Base-by-base conservation (phyloP, 2,113 vertebrate species). In the Gallinago jamesoni region DNA sequence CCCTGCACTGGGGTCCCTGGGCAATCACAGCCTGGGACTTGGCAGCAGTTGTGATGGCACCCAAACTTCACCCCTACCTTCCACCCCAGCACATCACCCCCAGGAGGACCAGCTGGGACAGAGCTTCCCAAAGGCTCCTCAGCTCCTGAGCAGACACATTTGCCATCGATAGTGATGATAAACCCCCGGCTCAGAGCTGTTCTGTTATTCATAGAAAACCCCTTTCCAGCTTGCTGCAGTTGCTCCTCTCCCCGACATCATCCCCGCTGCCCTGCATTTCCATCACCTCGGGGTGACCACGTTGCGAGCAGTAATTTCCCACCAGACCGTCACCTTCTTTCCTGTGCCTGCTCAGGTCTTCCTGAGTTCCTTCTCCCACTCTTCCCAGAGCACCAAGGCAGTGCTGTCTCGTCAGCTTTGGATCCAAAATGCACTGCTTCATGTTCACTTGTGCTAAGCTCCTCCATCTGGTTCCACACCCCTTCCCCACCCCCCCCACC, bases 381-480 rank as follows among this genome's bases (percentile, higher is more conserved):
- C 45, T 52, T 56, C 14, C 16, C 45, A 8, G 55, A 25, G 33
- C 67, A 74, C 47, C 8, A 4, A 67, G 33, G 27, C 0, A 4
- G 16, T 23, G 1, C 81, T 94, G 84, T 35, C n/a, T 35, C 8
- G 0, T 33, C 74, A 76, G 37, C 89, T 69, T 66, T 83, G 67
- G 63, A 85, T 95, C 93, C 87, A 33, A 77, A 64, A 25, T 14
- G 48, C 41, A 35, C 47, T 3, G 11, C 83, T 87, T 92, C 66
- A 8, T 50, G 39, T 90, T 95, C 41, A 13, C 28, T 77, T 7
- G 39, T 59, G 89, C 84, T 96, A 95, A 97, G 94, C 91, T 91
- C 67, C 81, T 56, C 67, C 74, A 47, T 73, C 28, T 93, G 91
- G 74, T 56, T 86, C 35, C 50, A 21, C 78, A 4, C 68, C 52